Conservation (phyloP, 92 coral and sea anemone genomes). For the Porites evermanni region DNA sequence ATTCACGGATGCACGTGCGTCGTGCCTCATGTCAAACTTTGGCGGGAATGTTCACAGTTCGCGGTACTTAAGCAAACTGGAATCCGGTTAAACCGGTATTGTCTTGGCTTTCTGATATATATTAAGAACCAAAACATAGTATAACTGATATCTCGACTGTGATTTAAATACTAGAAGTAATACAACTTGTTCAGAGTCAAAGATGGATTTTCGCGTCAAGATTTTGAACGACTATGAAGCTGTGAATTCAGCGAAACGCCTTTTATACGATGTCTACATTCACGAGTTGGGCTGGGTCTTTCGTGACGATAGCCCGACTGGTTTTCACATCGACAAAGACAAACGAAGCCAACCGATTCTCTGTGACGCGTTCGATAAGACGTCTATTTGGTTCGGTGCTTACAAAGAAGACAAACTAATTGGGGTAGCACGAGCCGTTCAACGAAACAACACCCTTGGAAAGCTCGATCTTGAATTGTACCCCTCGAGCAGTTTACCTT, state of each 20-base stretch:
- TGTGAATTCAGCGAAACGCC: conserved; percentile 59
- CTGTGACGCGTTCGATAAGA: conserved; percentile 66
- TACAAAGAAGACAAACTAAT: conserved; percentile 39
- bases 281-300: conserved; percentile 62
- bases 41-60: conserved; percentile 46
- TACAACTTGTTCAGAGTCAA: not conserved
- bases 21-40: not conserved
- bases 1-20: conserved; percentile 18
- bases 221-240: conserved; percentile 52
- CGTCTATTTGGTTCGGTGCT: conserved; percentile 67
- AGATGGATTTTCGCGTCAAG: conserved; percentile 57
- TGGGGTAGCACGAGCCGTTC: conserved; percentile 67
- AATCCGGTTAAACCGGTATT: conserved; percentile 31
- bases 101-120: not conserved
- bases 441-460: conserved; percentile 55
- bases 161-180: not conserved
- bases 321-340: conserved; percentile 53
- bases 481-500: conserved; percentile 50
- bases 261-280: conserved; percentile 55
- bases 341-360: conserved; percentile 48
- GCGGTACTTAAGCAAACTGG: not conserved
- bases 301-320: conserved; percentile 57
- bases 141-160: not conserved
- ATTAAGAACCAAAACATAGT: not conserved
- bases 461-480: conserved; percentile 70